phyloP scores from a whole-genome alignment of 2,113 vertebrate species.

The Thamnaconus septentrionalis region DNA sequence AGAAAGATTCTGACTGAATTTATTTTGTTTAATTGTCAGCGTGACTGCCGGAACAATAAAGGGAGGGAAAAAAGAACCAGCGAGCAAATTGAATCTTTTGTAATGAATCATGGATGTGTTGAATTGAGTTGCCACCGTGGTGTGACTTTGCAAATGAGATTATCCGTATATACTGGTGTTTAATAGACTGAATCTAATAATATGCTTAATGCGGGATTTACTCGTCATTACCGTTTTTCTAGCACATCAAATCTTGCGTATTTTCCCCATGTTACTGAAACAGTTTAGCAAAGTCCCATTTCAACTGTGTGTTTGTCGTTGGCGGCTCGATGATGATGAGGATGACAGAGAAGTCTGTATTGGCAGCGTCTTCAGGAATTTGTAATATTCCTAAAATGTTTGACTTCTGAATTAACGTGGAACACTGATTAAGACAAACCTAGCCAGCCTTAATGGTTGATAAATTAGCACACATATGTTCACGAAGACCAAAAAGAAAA shows the following conservation, averaged over 20 bases:
- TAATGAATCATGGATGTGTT: background rate
- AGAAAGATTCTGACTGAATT: constrained; percentile 25
- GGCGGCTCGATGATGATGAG: too few species aligned
- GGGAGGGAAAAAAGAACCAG: background rate
- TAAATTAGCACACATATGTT: too few species aligned
- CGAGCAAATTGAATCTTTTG: constrained; percentile 4
- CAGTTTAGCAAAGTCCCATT: too few species aligned
- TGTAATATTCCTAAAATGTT: too few species aligned
- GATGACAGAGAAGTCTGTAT: too few species aligned
- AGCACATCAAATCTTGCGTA: too few species aligned
- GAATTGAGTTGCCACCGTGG: constrained; percentile 1
- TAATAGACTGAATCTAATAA: background rate
- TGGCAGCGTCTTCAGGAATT: too few species aligned
- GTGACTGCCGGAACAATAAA: background rate
- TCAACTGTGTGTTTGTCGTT: too few species aligned
- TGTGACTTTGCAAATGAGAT: constrained; percentile 1
- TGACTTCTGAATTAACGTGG: background rate
- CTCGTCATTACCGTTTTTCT: too few species aligned
- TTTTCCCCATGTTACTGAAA: background rate
- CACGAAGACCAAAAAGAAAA: too few species aligned
- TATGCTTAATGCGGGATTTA: background rate
- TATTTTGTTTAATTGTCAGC: constrained; percentile 22
- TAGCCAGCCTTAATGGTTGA: too few species aligned
- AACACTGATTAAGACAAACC: too few species aligned
- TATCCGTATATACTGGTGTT: background rate